These are phyloP conservation scores for Leptodactylus fuscus DNA, from an alignment of 2,113 vertebrate species.

Conservation along the genomic window DNA sequence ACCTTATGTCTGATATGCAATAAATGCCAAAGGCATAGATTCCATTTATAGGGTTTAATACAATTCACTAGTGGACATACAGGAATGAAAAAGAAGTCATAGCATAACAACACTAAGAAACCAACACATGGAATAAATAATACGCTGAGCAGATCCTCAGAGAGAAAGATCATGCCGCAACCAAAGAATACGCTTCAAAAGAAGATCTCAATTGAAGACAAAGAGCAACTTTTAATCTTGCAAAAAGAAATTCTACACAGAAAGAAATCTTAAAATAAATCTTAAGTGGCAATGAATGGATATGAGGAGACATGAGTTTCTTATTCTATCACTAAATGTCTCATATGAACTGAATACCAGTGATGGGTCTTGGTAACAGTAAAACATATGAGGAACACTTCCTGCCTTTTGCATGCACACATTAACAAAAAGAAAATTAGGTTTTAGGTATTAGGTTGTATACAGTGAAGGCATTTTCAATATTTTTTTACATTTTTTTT, in stretches of 20 bases:
- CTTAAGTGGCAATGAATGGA: neutral
- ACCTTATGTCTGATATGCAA: neutral
- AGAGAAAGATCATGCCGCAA: neutral
- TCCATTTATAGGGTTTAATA: neutral
- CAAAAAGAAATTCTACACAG: neutral
- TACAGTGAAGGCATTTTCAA: neutral
- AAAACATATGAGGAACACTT: neutral
- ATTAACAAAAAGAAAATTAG: neutral
- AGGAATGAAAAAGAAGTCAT: neutral
- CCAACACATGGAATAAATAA: neutral
- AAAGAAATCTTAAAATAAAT: neutral
- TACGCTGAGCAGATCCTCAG: neutral
- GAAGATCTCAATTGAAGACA: neutral
- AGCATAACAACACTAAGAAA: neutral
- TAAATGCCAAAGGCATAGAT: neutral
- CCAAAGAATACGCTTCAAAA: neutral
- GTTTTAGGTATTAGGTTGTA: neutral
- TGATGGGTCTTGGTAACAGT: neutral
- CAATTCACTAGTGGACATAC: neutral
- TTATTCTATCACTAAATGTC: neutral
- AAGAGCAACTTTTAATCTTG: slow-evolving; percentile 20
- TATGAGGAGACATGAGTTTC: neutral
- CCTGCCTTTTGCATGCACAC: neutral
- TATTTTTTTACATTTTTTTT: neutral
- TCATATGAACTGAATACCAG: neutral